These are phyloP conservation scores for Danaus plexippus DNA, from an alignment of 1,140 invertebrate genomes.

Conservation along the genomic window DNA sequence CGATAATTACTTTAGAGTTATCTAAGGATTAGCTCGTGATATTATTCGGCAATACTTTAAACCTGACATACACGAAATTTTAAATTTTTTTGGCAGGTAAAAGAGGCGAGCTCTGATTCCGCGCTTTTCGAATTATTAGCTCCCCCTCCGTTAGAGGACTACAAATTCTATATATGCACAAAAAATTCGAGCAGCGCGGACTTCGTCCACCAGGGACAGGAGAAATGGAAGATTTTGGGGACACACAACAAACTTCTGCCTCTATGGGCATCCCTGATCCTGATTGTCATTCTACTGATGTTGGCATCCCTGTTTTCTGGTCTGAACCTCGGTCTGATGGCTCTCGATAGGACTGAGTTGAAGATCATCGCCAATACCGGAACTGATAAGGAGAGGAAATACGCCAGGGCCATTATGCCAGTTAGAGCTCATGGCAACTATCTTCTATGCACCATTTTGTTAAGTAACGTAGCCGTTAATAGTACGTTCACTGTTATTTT, in stretches of 20 bases:
- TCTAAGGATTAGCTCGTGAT: not conserved
- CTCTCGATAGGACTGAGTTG: conserved; percentile 94
- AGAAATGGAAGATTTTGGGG: conserved; percentile 76
- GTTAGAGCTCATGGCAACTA: conserved; percentile 95
- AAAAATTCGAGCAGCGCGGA: conserved; percentile 65
- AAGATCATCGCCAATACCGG: conserved; percentile 93
- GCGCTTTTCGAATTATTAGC: conserved; percentile 73
- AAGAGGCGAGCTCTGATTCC: conserved; percentile 55
- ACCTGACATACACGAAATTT: conserved; percentile 1
- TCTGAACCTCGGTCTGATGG: conserved; percentile 97
- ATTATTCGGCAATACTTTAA: not conserved
- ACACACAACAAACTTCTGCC: conserved; percentile 82
- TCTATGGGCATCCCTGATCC: conserved; percentile 81
- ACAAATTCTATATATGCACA: conserved; percentile 78
- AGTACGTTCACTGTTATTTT: conserved; percentile 96
- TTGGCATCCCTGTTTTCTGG: conserved; percentile 96
- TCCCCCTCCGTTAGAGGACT: conserved; percentile 68
- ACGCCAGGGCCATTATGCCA: conserved; percentile 89
- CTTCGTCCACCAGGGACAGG: conserved; percentile 82
- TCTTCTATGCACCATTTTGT: conserved; percentile 92
- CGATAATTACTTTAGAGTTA: conserved; percentile 1
- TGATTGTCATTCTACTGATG: conserved; percentile 84
- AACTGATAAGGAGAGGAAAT: conserved; percentile 82
- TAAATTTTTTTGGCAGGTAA: conserved; percentile 30
- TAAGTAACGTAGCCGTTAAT: conserved; percentile 99